Evolutionary conservation across 2,888 invertebrate genomes (phyloP), one percentile per base, ranked within the genome.

Genomic region (Epinotia nisella): DNA sequence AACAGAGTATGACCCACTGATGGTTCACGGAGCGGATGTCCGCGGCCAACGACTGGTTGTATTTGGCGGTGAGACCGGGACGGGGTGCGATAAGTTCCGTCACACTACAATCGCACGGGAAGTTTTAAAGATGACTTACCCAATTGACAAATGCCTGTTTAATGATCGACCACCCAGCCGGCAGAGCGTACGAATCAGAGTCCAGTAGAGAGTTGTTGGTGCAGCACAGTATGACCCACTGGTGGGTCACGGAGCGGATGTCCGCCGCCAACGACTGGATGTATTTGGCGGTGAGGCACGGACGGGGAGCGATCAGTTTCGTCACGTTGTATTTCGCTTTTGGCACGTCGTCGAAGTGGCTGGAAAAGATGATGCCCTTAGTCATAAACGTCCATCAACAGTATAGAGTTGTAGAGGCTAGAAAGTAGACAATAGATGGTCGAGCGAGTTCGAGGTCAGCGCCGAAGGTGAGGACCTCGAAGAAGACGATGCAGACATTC

Each of bases 271-370:
- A 84, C 77, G 96, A 96, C 77, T 95, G 95, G 78, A 97, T 93
- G 86, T 96, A 96, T 83, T 97, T 97, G 11, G 96, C 95, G 0
- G 97, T 97, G 69, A 95, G 92, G 79, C 96, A 96, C 55, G 96
- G 96, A 17, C 95, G 94, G 10, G 96, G 96, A 0, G 97, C 95
- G 70, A 97, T 94, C 49, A 96, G 88, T 78, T 92, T 94, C 77
- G 95, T 94, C 1, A 88, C 90, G 0, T 87, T 80, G 79, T 95
- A 95, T 71, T 95, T 94, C 71, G 85, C 92, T 77, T 90, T 89
- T 11, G 83, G 95, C 71, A 95, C 91, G 77, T 94, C 91, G 78
- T 94, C 94, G 82, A 94, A 94, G 77, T 94, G 94, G 78, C 93
- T 92, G 83, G 11, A 68, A 71, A 11, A 64, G 0, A 62, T n/a